These are phyloP conservation scores for Callithrix jacchus DNA, from an alignment of 2,113 vertebrate species.

Conservation along the genomic window DNA sequence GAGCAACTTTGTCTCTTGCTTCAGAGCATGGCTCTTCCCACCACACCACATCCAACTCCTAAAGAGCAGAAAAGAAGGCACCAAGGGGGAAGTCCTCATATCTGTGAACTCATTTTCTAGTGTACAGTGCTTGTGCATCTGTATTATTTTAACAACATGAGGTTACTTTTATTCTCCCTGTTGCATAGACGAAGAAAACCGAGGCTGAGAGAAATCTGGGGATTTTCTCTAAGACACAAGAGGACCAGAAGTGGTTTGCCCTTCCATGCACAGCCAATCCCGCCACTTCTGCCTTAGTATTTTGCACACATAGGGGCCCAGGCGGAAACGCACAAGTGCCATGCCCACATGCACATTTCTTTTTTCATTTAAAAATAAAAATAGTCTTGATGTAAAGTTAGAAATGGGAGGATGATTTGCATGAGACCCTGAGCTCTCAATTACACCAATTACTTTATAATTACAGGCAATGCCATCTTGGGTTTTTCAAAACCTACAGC, in stretches of 20 bases:
- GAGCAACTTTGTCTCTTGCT: not conserved
- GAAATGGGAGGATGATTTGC: constrained; percentile 73
- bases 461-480: constrained; percentile 78
- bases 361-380: constrained; percentile 65
- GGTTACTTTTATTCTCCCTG: not conserved
- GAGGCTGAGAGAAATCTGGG: not conserved
- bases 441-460: constrained; percentile 83
- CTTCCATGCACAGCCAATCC: not conserved
- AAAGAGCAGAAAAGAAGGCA: not conserved
- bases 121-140: fast-evolving
- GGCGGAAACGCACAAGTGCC: not conserved
- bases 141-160: not conserved
- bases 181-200: not conserved
- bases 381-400: constrained; percentile 56
- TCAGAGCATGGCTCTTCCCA: not conserved
- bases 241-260: not conserved
- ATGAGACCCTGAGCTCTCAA: constrained; percentile 80
- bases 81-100: not conserved
- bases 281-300: not conserved
- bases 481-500: constrained; percentile 75
- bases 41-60: not conserved
- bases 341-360: constrained; percentile 10
- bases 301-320: not conserved
- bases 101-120: too few species aligned
- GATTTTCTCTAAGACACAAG: not conserved